These are phyloP conservation scores for Hylomyscus alleni DNA, from an alignment of 2,797 vertebrate species.

Conservation along the genomic window DNA sequence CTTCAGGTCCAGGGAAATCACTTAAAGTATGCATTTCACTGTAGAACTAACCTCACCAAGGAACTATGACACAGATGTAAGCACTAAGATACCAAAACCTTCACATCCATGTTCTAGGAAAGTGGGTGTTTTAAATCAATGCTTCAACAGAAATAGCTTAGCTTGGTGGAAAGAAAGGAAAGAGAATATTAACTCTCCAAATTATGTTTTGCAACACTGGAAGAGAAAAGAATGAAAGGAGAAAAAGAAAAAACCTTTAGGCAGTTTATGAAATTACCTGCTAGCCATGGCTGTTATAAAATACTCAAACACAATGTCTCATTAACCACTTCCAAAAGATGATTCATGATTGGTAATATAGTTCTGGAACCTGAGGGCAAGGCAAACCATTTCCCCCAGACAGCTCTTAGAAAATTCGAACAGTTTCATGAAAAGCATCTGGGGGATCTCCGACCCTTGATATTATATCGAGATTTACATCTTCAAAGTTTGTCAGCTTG, in stretches of 20 bases:
- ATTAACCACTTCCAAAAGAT: neutral
- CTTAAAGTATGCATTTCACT: neutral
- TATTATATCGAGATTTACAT: neutral
- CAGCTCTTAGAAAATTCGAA: constrained; percentile 15
- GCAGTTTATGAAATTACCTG: neutral
- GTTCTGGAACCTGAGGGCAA: neutral
- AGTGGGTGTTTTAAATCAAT: neutral
- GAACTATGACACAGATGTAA: neutral
- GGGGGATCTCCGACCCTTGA: neutral
- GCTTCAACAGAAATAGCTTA: neutral
- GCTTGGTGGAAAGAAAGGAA: neutral
- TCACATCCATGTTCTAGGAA: neutral
- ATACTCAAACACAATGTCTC: neutral
- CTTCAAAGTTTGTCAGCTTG: neutral
- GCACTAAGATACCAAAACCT: neutral
- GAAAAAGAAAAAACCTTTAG: neutral
- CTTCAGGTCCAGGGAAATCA: neutral
- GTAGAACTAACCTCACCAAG: neutral
- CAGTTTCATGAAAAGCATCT: neutral
- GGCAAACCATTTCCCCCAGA: neutral
- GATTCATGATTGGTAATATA: neutral
- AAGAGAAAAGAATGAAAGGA: neutral
- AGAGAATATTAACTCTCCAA: neutral
- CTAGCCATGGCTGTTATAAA: neutral
- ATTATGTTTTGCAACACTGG: neutral